Conservation (phyloP, 2,113 vertebrate species). For the Myodes glareolus region DNA sequence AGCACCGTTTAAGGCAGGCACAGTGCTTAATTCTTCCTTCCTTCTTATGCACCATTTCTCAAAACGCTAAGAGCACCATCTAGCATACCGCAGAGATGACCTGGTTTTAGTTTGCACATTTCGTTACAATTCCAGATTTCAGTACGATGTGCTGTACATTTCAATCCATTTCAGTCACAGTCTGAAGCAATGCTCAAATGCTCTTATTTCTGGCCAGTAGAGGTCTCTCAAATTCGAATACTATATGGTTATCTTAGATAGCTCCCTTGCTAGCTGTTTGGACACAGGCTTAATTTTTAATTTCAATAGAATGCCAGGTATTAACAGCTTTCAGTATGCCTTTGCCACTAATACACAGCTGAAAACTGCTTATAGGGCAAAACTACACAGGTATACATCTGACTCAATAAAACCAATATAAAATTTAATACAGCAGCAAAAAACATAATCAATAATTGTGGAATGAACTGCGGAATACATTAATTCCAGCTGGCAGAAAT, state of each 20-base stretch:
- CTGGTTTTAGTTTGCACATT: background rate
- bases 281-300: constrained; percentile 60
- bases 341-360: background rate
- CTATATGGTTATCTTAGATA: background rate
- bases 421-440: background rate
- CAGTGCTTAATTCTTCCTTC: background rate
- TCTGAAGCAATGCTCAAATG: background rate
- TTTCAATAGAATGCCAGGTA: constrained; percentile 25
- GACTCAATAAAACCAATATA: constrained; percentile 31
- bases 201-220: background rate
- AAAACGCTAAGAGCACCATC: background rate
- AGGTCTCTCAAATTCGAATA: constrained; percentile 11
- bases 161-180: constrained; percentile 36
- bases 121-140: constrained; percentile 34
- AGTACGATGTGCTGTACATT: background rate
- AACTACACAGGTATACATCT: background rate
- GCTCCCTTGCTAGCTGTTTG: background rate
- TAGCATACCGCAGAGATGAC: background rate
- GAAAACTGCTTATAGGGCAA: constrained; percentile 42
- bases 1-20: background rate
- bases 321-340: background rate
- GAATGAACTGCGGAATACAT: constrained; percentile 10
- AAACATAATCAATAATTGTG: background rate
- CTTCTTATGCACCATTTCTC: background rate
- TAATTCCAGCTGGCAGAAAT: constrained; percentile 27